phyloP scores from a whole-genome alignment of 2,113 vertebrate genomes.

The Pantherophis guttatus region DNA sequence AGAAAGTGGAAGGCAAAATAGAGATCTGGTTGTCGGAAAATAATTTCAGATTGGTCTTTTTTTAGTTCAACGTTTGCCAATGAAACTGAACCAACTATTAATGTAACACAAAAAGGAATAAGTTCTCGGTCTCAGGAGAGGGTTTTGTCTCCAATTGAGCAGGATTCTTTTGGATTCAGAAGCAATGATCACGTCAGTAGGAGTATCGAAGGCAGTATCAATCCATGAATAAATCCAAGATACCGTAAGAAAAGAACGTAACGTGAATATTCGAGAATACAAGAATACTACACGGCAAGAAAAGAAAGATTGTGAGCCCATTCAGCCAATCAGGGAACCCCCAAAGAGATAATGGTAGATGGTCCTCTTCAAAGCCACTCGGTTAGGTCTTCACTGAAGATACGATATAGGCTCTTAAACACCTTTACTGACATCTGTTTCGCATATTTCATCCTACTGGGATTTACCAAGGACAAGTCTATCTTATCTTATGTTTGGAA shows the following conservation, averaged over 20 bases:
- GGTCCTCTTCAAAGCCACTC: not conserved
- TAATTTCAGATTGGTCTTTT: constrained; percentile 42
- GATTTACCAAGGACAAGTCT: not conserved
- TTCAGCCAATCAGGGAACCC: not conserved
- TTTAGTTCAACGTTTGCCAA: constrained; percentile 20
- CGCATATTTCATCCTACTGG: not conserved
- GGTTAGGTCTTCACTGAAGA: not conserved
- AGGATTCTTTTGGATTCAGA: not conserved
- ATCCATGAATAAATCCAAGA: not conserved
- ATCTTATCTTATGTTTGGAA: not conserved
- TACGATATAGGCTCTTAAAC: not conserved
- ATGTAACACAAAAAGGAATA: not conserved
- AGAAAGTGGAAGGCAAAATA: constrained; percentile 25
- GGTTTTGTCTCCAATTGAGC: not conserved
- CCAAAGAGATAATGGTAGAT: not conserved
- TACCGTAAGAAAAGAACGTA: not conserved
- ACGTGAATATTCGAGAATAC: not conserved
- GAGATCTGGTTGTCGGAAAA: constrained; percentile 11
- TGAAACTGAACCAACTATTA: not conserved
- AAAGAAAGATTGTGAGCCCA: not conserved
- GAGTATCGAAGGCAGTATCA: not conserved
- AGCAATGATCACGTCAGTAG: not conserved
- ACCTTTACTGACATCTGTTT: not conserved
- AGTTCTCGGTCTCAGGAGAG: not conserved
- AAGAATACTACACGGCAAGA: not conserved